These are phyloP conservation scores for Caerostris darwini DNA, from an alignment of 1,140 invertebrate genomes.

Conservation along the genomic window DNA sequence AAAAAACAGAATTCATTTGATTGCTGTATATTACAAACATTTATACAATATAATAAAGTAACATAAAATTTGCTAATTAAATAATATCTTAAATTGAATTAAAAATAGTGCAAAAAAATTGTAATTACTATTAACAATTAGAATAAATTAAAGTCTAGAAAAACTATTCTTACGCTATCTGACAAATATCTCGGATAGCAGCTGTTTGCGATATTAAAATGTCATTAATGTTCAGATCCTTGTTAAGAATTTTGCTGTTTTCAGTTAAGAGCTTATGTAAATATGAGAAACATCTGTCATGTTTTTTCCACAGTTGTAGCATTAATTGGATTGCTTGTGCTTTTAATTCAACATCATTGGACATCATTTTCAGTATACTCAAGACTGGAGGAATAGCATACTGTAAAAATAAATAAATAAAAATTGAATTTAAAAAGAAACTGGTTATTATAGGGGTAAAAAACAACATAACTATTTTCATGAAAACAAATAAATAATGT, in stretches of 20 bases:
- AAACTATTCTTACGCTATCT: slow-evolving; percentile 36
- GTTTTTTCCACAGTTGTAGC: slow-evolving; percentile 70
- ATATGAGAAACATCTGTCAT: slow-evolving; percentile 72
- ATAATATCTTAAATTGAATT: neutral
- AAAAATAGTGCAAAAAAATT: neutral
- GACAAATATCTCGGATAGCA: slow-evolving; percentile 71
- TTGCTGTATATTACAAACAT: no score
- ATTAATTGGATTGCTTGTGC: slow-evolving; percentile 64
- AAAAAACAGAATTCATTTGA: no score
- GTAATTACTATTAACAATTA: neutral
- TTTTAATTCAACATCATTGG: slow-evolving; percentile 61
- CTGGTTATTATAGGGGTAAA: no score
- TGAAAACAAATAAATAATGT: no score
- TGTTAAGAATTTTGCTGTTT: slow-evolving; percentile 45
- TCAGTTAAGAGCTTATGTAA: slow-evolving; percentile 45
- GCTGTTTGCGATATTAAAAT: slow-evolving; percentile 67
- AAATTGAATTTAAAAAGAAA: no score
- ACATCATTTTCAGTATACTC: slow-evolving; percentile 59
- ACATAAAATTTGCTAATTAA: neutral
- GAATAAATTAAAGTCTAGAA: neutral
- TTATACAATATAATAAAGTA: neutral
- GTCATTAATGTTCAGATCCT: slow-evolving; percentile 36
- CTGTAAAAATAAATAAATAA: slow-evolving; percentile 36
- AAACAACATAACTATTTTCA: no score
- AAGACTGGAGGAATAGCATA: slow-evolving; percentile 73